Conservation (phyloP, 2,113 vertebrate genomes). For the Protobothrops mucrosquamatus region DNA sequence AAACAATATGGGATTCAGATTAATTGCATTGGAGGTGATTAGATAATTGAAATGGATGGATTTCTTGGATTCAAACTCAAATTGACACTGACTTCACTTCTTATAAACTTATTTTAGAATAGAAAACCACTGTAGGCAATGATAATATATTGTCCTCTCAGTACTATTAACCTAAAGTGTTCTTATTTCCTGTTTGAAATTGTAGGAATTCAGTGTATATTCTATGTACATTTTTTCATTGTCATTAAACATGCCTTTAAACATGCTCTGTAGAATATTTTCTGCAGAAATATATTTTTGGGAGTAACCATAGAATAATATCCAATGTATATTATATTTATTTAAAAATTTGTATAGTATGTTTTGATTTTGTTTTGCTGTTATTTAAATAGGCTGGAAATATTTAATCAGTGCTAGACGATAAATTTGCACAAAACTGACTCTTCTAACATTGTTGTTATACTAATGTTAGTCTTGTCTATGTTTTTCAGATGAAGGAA, state of each 20-base stretch:
- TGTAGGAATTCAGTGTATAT: neutral
- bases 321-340: neutral
- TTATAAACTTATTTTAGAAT: neutral
- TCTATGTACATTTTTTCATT: neutral
- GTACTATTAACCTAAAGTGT: neutral
- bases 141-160: neutral
- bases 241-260: neutral
- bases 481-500: constrained; percentile 90
- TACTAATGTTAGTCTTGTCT: constrained; percentile 41
- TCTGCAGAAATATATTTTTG: neutral
- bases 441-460: neutral
- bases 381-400: neutral
- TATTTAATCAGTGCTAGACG: neutral
- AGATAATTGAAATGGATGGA: neutral
- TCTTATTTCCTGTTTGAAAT: neutral
- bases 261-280: neutral
- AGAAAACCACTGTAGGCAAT: neutral
- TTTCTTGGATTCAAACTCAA: neutral
- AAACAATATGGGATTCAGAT: neutral
- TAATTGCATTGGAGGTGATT: neutral
- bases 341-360: neutral
- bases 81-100: neutral
- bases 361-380: neutral
- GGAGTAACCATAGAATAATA: neutral
- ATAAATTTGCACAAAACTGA: neutral